Base-by-base conservation (phyloP, 1,140 invertebrate species). In the Plectrocnemia conspersa region DNA sequence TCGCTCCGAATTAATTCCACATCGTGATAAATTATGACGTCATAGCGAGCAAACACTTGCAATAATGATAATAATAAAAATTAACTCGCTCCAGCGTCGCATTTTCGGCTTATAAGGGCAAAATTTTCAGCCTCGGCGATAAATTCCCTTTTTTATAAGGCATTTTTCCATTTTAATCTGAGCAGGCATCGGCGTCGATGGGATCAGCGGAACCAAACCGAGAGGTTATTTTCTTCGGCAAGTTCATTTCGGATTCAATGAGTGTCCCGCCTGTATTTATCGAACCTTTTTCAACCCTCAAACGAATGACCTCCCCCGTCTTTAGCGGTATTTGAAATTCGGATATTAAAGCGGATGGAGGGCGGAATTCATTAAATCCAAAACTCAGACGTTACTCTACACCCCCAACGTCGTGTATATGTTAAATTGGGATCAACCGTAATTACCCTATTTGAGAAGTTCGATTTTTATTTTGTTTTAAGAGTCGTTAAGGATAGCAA, bases 201-300 rank as follows among this genome's bases (percentile, higher is more conserved):
- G 19, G 36, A 48, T 48, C 46, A 48, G 18, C 18, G 29, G 11
- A 15, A 32, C 29, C 32, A n/a, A n/a, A 32, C 46, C 29, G 32
- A 48, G 36, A 48, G 27, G 46, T 32, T 48, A 48, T 48, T 48
- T 48, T 24, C 46, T 48, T 48, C 16, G 42, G 42, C 44, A 23
- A 24, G 29, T 35, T 48, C 46, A 48, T 48, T 48, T 36, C 19
- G 29, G 25, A 48, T 48, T 48, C 46, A 48, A 29, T 13, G 46
- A 23, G 42, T 45, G 42, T 45, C 18, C 42, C 42, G 42, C 11
- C 42, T 24, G 46, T 48, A 32, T 29, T 21, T 48, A 48, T 48
- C 46, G 46, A 48, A 48, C 46, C 46, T 48, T 46, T 46, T 46
- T n/a, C n/a, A n/a, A n/a, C n/a, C 35, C 35, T 16, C 13, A 38